Base-by-base conservation (phyloP, 2,113 vertebrate genomes). In the Pachypanchax playfairii region DNA sequence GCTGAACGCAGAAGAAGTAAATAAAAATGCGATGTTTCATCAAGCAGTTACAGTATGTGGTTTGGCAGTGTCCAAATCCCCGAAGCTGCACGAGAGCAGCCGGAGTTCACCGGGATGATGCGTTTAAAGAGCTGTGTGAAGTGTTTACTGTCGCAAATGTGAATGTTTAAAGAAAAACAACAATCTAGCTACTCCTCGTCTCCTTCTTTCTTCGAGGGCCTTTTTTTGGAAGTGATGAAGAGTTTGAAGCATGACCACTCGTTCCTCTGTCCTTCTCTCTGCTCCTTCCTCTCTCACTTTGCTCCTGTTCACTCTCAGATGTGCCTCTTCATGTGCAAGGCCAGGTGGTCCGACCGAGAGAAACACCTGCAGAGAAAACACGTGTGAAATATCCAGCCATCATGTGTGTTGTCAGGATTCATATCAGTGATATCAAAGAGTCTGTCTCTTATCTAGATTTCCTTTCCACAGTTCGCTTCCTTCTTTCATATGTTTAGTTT, bases 281-380 rank as follows among this genome's bases (percentile, higher is more conserved):
- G 46, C 25, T 33, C 57, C 75, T 33, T 44, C 31, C 51, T 55
- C 42, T 36, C 51, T 50, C 24, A 13, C 56, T 42, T 49, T 39
- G 60, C 25, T 41, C 21, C 33, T 51, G n/a, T 18, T 33, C 10
- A 15, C 46, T 55, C 77, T 92, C 89, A 98, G 90, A 98, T 95
- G 89, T 98, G 96, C 91, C 96, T 94, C 93, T 98, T 98, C 96
- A 98, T 98, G 83, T 98, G 96, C 87, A 98, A 94, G 63, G 96
- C 96, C 62, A 98, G 95, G 91, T 98, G 96, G 86, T 98, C 96
- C 57, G 96, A 98, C 83, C 96, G 93, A 81, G 96, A 98, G 90
- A 98, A 98, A 94, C 96, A 98, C 91, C 96, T 98, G 63, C 31
- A 86, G 86, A 48, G 43, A 35, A 46, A 51, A 29, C 44, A 2